Evolutionary conservation across 2,888 invertebrate species (phyloP), one percentile per base, ranked within the genome.

Genomic region (Eumerus sabulonum): DNA sequence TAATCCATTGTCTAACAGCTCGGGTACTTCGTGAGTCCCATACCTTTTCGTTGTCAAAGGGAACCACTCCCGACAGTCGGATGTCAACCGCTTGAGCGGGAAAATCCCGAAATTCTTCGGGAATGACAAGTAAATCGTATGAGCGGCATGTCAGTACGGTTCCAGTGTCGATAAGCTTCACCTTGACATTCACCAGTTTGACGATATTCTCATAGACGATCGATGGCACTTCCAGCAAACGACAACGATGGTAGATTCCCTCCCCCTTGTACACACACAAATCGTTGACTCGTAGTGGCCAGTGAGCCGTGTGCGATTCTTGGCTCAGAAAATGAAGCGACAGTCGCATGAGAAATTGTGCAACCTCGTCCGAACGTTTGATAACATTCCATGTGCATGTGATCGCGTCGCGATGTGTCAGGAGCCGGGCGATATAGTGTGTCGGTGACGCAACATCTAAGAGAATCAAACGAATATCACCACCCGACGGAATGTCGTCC

Each of bases 101-200:
- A 27, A 90, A 87, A 0, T 85, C 83, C 73, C 88, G 90, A 27
- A 92, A 89, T 40, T 91, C 86, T 0, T 90, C 89, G 0, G 92
- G 91, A 60, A 92, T 82, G 88, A 87, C 12, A 88, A 89, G 82
- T 88, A 85, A 71, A 19, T 83, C 82, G 53, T 74, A 81, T 0
- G 84, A 83, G 50, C 84, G 89, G 0, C 89, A 88, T 12, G 84
- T 85, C 51, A 90, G 88, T 1, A 88, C 85, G 54, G 86, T 88
- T 45, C 93, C 93, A 83, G 90, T 91, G 82, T 94, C 94, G 11
- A 94, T 88, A 19, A 92, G 89, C 76, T 90, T 91, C 1, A 94
- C 76, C 14, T 82, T 83, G 2, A 85, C 82, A 47, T 66, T 83
- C 4, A 83, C 38, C 35, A 82, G 76, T 19, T 76, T 73, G 14